Evolutionary conservation across 2,797 vertebrate species (phyloP).

Genomic region (Chrosomus eos): DNA sequence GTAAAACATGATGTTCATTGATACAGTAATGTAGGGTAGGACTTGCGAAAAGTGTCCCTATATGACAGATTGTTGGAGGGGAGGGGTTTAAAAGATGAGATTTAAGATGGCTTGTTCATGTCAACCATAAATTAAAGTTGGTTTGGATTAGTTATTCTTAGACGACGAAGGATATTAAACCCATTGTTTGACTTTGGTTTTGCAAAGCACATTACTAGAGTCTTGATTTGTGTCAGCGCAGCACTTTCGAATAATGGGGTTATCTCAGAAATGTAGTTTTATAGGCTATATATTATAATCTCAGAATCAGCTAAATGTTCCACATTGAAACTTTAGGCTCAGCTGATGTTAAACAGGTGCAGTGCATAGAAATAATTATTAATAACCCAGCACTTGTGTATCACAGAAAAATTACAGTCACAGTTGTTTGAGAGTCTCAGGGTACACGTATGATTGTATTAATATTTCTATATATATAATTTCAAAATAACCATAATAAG

Average conservation of each 20-base stretch:
- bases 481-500: not conserved
- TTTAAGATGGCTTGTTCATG: not conserved
- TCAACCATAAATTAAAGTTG: not conserved
- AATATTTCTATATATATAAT: not conserved
- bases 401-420: not conserved
- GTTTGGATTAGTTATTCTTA: not conserved
- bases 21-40: not conserved
- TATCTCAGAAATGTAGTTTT: not conserved
- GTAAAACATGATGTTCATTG: not conserved
- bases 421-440: not conserved
- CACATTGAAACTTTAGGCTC: not conserved
- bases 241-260: conserved; percentile 19
- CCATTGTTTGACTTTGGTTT: not conserved
- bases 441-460: not conserved
- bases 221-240: not conserved
- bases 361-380: not conserved
- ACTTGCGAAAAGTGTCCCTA: not conserved
- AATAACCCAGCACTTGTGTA: not conserved
- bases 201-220: not conserved
- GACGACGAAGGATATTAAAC: not conserved
- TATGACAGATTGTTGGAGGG: not conserved
- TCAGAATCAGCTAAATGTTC: not conserved
- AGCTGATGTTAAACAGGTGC: not conserved
- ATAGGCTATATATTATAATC: not conserved
- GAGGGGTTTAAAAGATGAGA: not conserved